Base-by-base conservation (phyloP, 2,797 vertebrate species). In the Sebastes nivosus region DNA sequence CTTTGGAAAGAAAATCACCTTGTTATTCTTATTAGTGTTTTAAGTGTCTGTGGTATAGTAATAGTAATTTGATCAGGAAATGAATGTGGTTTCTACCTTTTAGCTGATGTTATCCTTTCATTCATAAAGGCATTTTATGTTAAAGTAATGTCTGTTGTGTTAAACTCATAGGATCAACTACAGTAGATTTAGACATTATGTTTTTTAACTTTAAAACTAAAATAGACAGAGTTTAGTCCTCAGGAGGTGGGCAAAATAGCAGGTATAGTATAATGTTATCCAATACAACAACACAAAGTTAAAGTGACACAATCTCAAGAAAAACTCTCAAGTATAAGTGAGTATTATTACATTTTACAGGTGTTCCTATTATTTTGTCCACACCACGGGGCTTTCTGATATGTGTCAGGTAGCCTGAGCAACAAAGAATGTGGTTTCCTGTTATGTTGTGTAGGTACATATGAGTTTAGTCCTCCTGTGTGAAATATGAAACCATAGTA, bases 391-490 rank as follows among this genome's bases (percentile, higher is more conserved):
- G 3, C 10, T 81, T 78, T 58, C 14, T 54, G 5, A 14, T 32
- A 2, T 2, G 0, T 30, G 57, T 4, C 13, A 5, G 22, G 6
- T 42, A 14, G 3, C n/a, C 10, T 38, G n/a, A 69, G 24, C 7
- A 25, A 61, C 24, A 85, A 46, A 69, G 8, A 54, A 0, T 16
- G 79, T 65, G 82, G 73, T 63, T 89, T 84, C 79, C 72, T 84
- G 64, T 46, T 5, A 4, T 30, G 24, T 24, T 7, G 5, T 76
- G 38, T 12, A n/a, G 50, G 20, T 52, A 52, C 4, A n/a, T n/a
- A 52, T 24, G 58, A 38, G 1, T 9, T 27, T 5, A n/a, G 6
- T 20, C 6, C 8, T 0, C 4, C 30, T 20, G 20, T 22, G 20
- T 50, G 16, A 58, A 12, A 32, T 9, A 16, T 61, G 46, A 73